phyloP scores from a whole-genome alignment of 2,797 vertebrate genomes.

The Pagetopsis macropterus region DNA sequence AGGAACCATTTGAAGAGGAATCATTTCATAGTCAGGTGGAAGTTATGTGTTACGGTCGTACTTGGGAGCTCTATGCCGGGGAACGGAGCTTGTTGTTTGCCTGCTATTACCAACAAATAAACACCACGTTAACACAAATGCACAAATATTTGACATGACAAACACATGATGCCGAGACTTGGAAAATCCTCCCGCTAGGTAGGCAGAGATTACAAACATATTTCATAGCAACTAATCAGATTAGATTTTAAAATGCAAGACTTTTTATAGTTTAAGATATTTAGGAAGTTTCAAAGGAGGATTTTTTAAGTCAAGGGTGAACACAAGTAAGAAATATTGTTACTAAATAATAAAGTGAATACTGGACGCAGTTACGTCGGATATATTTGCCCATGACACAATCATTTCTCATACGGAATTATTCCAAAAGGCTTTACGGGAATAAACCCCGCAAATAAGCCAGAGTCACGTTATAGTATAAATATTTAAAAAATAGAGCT shows the following conservation, averaged over 20 bases:
- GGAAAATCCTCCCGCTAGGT: conserved; percentile 71
- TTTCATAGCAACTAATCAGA: conserved; percentile 16
- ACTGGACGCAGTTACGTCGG: conserved; percentile 52
- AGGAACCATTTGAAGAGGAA: conserved; percentile 80
- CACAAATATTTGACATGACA: conserved; percentile 80
- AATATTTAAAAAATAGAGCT: conserved; percentile 4
- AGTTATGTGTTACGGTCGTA: conserved; percentile 83
- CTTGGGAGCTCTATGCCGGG: conserved; percentile 89
- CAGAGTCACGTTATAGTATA: conserved; percentile 29
- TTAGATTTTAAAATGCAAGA: neutral
- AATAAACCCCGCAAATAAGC: conserved; percentile 24
- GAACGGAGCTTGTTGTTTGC: conserved; percentile 88
- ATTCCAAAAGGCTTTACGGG: conserved; percentile 22
- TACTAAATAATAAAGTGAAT: conserved; percentile 57
- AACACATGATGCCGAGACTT: conserved; percentile 78
- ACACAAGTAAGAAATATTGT: conserved; percentile 58
- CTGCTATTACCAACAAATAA: conserved; percentile 88
- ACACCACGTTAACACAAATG: conserved; percentile 85
- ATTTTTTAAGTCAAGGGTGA: conserved; percentile 75
- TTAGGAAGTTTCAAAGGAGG: conserved; percentile 54
- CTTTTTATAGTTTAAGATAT: neutral
- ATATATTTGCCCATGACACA: conserved; percentile 80
- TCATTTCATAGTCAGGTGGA: conserved; percentile 79
- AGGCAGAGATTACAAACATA: neutral
- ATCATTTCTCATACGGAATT: conserved; percentile 33